These are phyloP conservation scores for Brienomyrus brachyistius DNA, from an alignment of 2,113 vertebrate genomes.

Conservation along the genomic window DNA sequence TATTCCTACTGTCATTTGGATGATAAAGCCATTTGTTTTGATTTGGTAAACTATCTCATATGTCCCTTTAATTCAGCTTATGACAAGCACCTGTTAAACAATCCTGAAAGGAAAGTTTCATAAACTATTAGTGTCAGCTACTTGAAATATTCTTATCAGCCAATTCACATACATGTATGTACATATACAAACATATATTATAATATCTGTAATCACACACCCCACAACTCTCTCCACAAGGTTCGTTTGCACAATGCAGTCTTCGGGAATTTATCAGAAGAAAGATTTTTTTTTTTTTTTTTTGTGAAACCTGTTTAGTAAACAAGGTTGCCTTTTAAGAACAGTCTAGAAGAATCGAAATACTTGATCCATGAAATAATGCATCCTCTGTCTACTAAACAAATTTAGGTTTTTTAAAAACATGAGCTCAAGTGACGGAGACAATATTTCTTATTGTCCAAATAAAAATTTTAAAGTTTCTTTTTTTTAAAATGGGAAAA, in stretches of 20 bases:
- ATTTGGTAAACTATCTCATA: constrained; percentile 10
- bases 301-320: constrained; percentile 46
- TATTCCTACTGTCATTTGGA: not conserved
- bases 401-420: constrained; percentile 8
- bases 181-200: constrained; percentile 1
- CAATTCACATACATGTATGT: not conserved
- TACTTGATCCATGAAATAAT: constrained; percentile 6
- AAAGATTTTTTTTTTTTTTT: not conserved
- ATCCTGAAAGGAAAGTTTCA: constrained; percentile 16
- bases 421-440: constrained; percentile 6
- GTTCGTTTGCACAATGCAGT: constrained; percentile 2
- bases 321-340: constrained; percentile 22
- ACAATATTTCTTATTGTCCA: not conserved
- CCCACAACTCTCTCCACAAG: not conserved
- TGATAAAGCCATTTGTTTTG: not conserved
- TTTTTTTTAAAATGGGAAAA: not conserved
- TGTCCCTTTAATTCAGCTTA: constrained; percentile 11
- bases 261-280: not conserved
- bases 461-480: not conserved
- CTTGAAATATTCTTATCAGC: not conserved
- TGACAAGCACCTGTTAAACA: constrained; percentile 29
- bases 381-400: not conserved
- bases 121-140: not conserved
- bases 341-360: constrained; percentile 15
- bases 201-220: not conserved